phyloP scores from a whole-genome alignment of 2,113 vertebrate genomes.

The Pomatorhinus ruficollis region DNA sequence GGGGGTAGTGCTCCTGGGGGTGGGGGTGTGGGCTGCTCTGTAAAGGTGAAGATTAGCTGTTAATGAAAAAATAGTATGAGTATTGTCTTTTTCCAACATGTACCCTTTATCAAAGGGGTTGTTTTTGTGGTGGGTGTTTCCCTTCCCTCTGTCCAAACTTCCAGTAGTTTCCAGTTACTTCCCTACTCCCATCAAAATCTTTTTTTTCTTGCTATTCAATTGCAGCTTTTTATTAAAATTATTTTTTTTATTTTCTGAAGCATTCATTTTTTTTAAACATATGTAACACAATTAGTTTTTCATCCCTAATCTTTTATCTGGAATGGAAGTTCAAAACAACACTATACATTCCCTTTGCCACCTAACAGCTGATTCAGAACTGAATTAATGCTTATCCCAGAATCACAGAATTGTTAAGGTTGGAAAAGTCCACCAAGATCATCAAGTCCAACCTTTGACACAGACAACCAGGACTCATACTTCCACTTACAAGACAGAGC shows the following conservation, averaged over 20 bases:
- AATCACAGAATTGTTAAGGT: neutral
- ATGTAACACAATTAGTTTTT: neutral
- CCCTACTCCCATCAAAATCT: neutral
- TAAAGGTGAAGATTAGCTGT: neutral
- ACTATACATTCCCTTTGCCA: neutral
- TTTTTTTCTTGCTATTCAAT: neutral
- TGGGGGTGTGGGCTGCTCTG: neutral
- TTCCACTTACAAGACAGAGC: neutral
- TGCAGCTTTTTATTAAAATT: neutral
- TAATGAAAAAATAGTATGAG: neutral
- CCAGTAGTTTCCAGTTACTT: neutral
- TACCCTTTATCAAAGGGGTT: neutral
- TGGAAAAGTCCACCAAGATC: neutral
- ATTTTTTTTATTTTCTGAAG: neutral
- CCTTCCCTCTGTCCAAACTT: neutral
- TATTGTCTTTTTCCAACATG: neutral
- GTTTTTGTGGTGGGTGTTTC: neutral
- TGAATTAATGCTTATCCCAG: neutral
- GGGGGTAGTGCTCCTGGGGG: neutral
- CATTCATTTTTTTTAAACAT: neutral
- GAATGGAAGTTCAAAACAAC: neutral
- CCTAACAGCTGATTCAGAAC: neutral
- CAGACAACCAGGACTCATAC: neutral
- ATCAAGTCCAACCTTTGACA: rapidly evolving
- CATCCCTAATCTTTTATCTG: neutral